A percentile compares a stretch with the other conserved stretches of the same genome.
These are phyloP conservation scores for Leptopilina drosophilae DNA, from an alignment of 2,888 invertebrate species.

Conservation along the genomic window DNA sequence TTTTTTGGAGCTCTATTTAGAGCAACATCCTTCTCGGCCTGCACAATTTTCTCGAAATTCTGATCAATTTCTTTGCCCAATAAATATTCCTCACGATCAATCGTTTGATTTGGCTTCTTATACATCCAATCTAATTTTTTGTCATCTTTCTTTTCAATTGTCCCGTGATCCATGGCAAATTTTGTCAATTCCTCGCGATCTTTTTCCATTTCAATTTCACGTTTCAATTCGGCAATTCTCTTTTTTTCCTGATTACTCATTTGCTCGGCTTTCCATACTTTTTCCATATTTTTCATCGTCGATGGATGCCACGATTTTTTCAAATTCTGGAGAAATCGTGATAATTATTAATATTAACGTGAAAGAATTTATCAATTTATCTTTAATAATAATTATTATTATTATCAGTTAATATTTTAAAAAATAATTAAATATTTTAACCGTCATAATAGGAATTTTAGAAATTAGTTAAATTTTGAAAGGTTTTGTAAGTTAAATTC, in stretches of 20 bases:
- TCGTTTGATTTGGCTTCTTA: slow-evolving; percentile 81
- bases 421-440: too few species aligned
- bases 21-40: slow-evolving; percentile 79
- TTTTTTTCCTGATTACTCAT: slow-evolving; percentile 84
- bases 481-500: too few species aligned
- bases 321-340: slow-evolving; percentile 79
- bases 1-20: slow-evolving; percentile 79
- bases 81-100: slow-evolving; percentile 92
- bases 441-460: too few species aligned
- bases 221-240: slow-evolving; percentile 83
- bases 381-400: too few species aligned
- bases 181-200: slow-evolving; percentile 83
- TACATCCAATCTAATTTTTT: slow-evolving; percentile 93
- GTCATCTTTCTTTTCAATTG: slow-evolving; percentile 77
- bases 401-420: too few species aligned
- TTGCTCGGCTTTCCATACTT: slow-evolving; percentile 88
- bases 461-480: too few species aligned
- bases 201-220: slow-evolving; percentile 83
- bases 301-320: slow-evolving; percentile 90
- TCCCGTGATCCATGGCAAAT: slow-evolving; percentile 79
- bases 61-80: slow-evolving; percentile 90
- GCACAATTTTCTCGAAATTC: slow-evolving; percentile 83
- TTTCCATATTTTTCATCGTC: slow-evolving; percentile 87
- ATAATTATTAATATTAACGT: too few species aligned
- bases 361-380: too few species aligned